Evolutionary conservation across 2,888 invertebrate species (phyloP), one percentile per base, ranked within the genome.

Genomic region (Podabrus alpinus): DNA sequence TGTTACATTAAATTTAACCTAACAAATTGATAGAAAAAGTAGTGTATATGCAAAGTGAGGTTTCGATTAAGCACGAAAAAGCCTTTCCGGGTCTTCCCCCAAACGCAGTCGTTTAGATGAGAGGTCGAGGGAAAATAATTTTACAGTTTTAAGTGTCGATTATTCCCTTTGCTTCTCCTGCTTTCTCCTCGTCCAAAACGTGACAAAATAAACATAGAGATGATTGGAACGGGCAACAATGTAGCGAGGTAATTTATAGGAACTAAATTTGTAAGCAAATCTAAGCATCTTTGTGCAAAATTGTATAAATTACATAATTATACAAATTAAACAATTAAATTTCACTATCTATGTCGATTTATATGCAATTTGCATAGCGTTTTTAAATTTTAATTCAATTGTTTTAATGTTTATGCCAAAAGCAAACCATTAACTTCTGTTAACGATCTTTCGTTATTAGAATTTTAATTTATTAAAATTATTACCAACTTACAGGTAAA

Each of bases 291-390:
- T 75, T 77, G 77, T 73, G 77, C 73, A 67, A 75, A 74, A 74
- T 24, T 72, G 67, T 25, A 73, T 66, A 74, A 77, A 77, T 66
- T 68, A 66, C 29, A 45, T 77, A 78, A 77, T 78, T 78, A 77
- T 77, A 77, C 77, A 77, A 78, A 77, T 75, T 73, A 73, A 77
- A 73, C 67, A 73, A 75, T 70, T 62, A 72, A 24, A 79, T 77
- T 77, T 69, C 76, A 29, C 71, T 66, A 71, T 69, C 70, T 72
- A 68, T 60, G 73, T 59, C 79, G 66, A 77, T 81, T 80, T 79
- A 76, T 79, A 81, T 81, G 77, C 81, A 76, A 80, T 81, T 79
- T 79, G 78, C 80, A 81, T 79, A 77, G 73, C 45, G 75, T 73
- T 81, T 81, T 80, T 80, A 80, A 77, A 80, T 80, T 45, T 80